Percentiles rank a stretch among this genome's conserved stretches.
phyloP scores from a whole-genome alignment of 2,113 vertebrate genomes.

The Dasyurus viverrinus region DNA sequence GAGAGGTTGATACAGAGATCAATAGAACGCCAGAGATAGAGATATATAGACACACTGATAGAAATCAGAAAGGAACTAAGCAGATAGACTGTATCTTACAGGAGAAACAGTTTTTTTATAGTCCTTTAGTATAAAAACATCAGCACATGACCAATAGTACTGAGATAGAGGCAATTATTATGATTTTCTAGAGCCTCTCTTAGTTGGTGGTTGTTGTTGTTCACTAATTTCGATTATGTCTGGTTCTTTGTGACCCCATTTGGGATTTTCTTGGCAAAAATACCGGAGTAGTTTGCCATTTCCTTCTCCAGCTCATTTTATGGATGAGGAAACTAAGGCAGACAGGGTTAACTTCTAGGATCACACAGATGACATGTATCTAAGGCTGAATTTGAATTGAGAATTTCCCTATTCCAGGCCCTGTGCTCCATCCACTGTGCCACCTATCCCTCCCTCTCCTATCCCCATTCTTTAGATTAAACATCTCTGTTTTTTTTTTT shows the following conservation, averaged over 20 bases:
- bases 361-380: not conserved
- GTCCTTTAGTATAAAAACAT: not conserved
- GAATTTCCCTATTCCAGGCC: not conserved
- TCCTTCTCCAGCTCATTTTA: too few species aligned
- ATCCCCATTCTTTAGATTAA: too few species aligned
- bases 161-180: not conserved
- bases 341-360: too few species aligned
- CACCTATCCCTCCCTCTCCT: not conserved
- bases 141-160: not conserved
- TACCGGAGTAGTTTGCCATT: too few species aligned
- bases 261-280: too few species aligned
- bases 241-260: too few species aligned
- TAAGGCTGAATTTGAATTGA: not conserved
- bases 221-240: too few species aligned
- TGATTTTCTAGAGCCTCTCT: not conserved
- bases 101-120: not conserved
- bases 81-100: not conserved
- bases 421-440: not conserved
- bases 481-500: too few species aligned
- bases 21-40: not conserved
- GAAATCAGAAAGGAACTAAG: not conserved
- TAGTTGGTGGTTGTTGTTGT: too few species aligned
- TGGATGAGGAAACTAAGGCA: too few species aligned
- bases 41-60: not conserved
- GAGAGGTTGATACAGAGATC: too few species aligned